Percentiles rank a stretch among this genome's conserved stretches.
Conservation (phyloP, 2,888 invertebrate species). For the Pecten maximus region DNA sequence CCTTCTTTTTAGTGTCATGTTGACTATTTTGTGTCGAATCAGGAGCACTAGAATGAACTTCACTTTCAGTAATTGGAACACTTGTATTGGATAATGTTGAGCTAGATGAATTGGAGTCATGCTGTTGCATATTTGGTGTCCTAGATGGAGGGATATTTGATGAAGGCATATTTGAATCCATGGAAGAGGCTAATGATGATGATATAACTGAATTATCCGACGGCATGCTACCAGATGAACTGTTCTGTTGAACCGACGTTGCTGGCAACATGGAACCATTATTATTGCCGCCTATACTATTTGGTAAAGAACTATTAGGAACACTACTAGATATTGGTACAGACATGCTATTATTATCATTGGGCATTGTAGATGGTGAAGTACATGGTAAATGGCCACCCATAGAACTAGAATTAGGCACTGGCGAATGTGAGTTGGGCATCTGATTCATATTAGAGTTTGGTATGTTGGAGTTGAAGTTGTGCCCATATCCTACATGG, state of each 20-base stretch:
- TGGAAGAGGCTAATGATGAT: conserved; percentile 40
- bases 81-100: conserved; percentile 51
- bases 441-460: conserved; percentile 66
- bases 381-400: conserved; percentile 33
- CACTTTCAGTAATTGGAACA: conserved; percentile 43
- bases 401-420: conserved; percentile 65
- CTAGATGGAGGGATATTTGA: conserved; percentile 50
- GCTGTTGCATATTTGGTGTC: conserved; percentile 55
- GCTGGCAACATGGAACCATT: conserved; percentile 40
- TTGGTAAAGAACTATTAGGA: conserved; percentile 47
- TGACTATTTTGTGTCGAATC: conserved; percentile 35
- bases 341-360: conserved; percentile 52
- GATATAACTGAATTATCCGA: neutral
- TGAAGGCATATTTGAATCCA: conserved; percentile 52
- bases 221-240: conserved; percentile 40
- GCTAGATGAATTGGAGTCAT: conserved; percentile 55
- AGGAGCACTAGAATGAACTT: conserved; percentile 27
- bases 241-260: conserved; percentile 38
- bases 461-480: conserved; percentile 58
- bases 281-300: conserved; percentile 41
- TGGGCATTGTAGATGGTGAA: conserved; percentile 31
- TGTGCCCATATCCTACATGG: conserved; percentile 56
- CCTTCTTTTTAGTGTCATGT: conserved; percentile 30
- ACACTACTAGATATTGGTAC: conserved; percentile 45
- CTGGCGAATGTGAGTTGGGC: conserved; percentile 68